Base-by-base conservation (phyloP, 1,140 invertebrate species). In the Euura lappo region DNA sequence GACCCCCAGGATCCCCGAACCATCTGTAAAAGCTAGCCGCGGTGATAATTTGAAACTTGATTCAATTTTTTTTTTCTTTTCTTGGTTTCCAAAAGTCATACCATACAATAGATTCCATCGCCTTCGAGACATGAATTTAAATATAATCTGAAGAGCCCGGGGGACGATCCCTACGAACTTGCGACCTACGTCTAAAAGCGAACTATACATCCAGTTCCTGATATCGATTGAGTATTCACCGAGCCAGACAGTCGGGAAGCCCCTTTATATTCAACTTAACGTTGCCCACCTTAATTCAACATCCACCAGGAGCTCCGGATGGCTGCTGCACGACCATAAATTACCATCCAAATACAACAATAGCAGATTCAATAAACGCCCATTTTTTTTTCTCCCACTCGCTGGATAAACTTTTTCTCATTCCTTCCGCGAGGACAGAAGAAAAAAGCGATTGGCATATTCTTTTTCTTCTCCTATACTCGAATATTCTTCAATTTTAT, bases 201-300 rank as follows among this genome's bases (percentile, higher is more conserved):
- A 60, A 60, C 51, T 60, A 60, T 60, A 60, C 8, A 28, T 28
- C 51, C 51, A 60, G 51, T 60, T 60, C 51, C 51, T 60, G 51
- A 60, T 60, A 60, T 60, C 51, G 51, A 60, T 60, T 60, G 51
- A 60, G 3, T 60, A 8, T 8, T 11, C 51, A 8, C 51, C 10
- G 51, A 60, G 51, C 8, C 51, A n/a, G 13, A 60, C 2, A 60
- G 51, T 11, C 10, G 13, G 13, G 13, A 60, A n/a, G 51, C 51
- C 6, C 51, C 13, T 60, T 60, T 6, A n/a, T 60, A 60, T 60
- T 5, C 51, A 6, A 6, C 47, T 51, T 51, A 51, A 11, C 47
- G 47, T 6, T 51, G 47, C 47, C 11, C 51, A 60, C 28, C 28
- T 28, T n/a, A 28, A 28, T 28, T 28, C 28, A 28, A 28, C 28